A percentile compares a stretch with the other conserved stretches of the same genome.
Conservation (phyloP, 2,113 vertebrate genomes). For the Epinephelus cyanopodus region DNA sequence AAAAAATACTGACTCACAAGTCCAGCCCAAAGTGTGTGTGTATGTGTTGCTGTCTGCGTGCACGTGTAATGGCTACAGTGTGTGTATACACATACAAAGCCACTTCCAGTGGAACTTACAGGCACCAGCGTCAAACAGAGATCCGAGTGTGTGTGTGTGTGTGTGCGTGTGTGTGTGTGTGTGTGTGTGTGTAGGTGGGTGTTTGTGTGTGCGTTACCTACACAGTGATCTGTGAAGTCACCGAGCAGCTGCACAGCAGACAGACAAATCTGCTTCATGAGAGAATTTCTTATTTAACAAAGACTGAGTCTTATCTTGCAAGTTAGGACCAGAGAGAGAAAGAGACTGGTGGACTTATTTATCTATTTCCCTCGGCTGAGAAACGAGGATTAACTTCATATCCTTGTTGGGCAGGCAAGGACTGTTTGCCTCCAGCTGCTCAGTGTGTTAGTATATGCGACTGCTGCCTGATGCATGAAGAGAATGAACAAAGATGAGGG, state of each 20-base stretch:
- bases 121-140: neutral
- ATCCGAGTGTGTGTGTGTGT: conserved; percentile 31
- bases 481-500: conserved; percentile 16
- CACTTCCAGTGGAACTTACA: conserved; percentile 11
- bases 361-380: neutral
- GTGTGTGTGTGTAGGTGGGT: conserved; percentile 32
- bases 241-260: conserved; percentile 25
- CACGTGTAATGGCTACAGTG: neutral
- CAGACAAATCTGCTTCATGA: conserved; percentile 15
- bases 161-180: conserved; percentile 17
- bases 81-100: neutral
- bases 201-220: conserved; percentile 22
- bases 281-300: conserved; percentile 13
- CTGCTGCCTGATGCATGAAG: conserved; percentile 2
- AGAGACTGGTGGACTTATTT: conserved; percentile 4
- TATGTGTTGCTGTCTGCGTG: neutral
- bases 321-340: conserved; percentile 21
- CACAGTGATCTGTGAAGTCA: conserved; percentile 34
- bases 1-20: conserved; percentile 32
- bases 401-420: neutral
- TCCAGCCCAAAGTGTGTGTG: neutral
- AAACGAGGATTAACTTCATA: conserved; percentile 31
- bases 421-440: conserved; percentile 22
- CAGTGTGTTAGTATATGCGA: neutral
- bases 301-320: conserved; percentile 20